Conservation (phyloP, 1,140 invertebrate genomes). For the Zaprionus ornatus region DNA sequence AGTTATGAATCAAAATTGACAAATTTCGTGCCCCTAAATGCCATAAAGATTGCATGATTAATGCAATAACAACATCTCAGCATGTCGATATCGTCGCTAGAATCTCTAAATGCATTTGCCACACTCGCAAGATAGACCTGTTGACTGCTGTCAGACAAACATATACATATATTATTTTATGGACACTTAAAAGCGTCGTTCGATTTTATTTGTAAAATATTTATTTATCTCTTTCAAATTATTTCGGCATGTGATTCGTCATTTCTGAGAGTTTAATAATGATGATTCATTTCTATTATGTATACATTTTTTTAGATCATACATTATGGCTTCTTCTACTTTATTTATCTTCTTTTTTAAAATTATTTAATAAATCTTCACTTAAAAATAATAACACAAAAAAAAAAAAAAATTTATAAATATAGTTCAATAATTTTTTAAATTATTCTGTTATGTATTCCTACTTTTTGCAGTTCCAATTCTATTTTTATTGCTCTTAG, state of each 20-base stretch:
- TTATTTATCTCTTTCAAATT: not conserved
- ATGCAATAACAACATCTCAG: slow-evolving; percentile 20
- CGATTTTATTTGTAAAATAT: not conserved
- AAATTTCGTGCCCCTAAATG: slow-evolving; percentile 29
- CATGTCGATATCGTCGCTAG: slow-evolving; percentile 4
- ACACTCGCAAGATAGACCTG: slow-evolving; percentile 9
- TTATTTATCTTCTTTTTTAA: no score
- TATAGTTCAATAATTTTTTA: no score
- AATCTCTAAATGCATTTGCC: slow-evolving; percentile 1
- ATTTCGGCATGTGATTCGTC: not conserved
- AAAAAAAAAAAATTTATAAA: no score
- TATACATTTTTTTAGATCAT: not conserved
- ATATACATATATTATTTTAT: not conserved
- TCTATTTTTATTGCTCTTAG: no score
- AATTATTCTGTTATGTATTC: no score
- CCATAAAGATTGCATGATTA: slow-evolving; percentile 45
- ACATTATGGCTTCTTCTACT: not conserved
- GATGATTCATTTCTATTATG: no score
- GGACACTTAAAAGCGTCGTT: not conserved
- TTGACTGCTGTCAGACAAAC: slow-evolving; percentile 1
- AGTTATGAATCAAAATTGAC: slow-evolving; percentile 42
- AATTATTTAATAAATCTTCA: no score
- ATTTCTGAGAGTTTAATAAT: not conserved
- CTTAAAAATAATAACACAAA: no score
- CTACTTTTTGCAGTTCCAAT: no score